Evolutionary conservation across 2,113 vertebrate genomes (phyloP).

Genomic region (Tamias sibiricus): DNA sequence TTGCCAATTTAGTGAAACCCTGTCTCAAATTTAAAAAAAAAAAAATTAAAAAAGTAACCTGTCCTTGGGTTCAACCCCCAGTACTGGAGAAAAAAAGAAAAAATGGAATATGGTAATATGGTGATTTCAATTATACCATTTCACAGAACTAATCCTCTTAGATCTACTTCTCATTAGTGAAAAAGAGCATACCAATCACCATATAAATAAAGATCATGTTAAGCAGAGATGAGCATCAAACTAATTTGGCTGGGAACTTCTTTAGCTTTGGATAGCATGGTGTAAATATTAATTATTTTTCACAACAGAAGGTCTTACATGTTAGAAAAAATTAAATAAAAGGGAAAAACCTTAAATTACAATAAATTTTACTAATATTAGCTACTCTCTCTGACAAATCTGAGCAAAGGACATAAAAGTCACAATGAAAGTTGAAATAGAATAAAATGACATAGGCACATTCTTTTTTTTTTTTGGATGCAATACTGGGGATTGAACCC

Average conservation of each 20-base stretch:
- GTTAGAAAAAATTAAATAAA: neutral
- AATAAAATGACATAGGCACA: neutral
- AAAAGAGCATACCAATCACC: neutral
- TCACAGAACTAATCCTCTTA: neutral
- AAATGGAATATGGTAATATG: too few species aligned
- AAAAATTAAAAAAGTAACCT: too few species aligned
- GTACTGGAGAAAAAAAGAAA: too few species aligned
- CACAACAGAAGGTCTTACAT: neutral
- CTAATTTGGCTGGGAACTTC: neutral
- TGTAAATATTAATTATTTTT: slow-evolving; percentile 16
- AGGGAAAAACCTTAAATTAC: neutral
- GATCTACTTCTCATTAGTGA: neutral
- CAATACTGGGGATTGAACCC: too few species aligned
- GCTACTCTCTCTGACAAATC: neutral
- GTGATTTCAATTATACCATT: slow-evolving; percentile 6
- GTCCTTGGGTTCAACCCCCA: too few species aligned
- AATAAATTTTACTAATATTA: slow-evolving; percentile 15
- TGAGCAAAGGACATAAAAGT: slow-evolving; percentile 13
- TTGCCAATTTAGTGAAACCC: too few species aligned
- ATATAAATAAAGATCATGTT: neutral
- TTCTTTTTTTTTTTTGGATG: too few species aligned
- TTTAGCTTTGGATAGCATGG: neutral
- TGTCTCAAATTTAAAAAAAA: too few species aligned
- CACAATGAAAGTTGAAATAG: neutral
- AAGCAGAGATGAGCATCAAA: neutral